A percentile compares a stretch with the other conserved stretches of the same genome.
Evolutionary conservation across 2,888 invertebrate genomes (phyloP).

Genomic region (Bugula neritina): DNA sequence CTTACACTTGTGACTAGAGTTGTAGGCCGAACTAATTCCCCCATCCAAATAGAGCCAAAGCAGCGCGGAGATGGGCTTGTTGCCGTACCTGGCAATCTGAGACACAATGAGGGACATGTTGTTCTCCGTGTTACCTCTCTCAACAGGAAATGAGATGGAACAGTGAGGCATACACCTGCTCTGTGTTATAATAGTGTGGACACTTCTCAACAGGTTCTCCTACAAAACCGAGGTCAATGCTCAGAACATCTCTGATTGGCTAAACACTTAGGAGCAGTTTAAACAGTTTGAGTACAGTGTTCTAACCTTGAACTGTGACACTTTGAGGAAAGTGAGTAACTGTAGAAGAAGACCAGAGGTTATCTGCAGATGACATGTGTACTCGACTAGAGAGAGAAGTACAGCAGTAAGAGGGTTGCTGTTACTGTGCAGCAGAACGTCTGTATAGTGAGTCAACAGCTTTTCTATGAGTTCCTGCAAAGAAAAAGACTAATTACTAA

Average conservation of each 20-base stretch:
- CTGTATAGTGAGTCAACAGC: too few species aligned
- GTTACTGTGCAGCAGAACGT: too few species aligned
- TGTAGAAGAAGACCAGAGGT: not conserved
- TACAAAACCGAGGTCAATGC: too few species aligned
- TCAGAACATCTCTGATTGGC: too few species aligned
- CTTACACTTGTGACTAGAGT: conserved; percentile 19
- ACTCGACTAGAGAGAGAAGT: conserved; percentile 1
- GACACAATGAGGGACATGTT: not conserved
- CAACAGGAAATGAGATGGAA: conserved; percentile 7
- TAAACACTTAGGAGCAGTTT: too few species aligned
- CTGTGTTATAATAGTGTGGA: conserved; percentile 4
- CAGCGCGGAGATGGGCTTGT: not conserved
- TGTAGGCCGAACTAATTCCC: not conserved
- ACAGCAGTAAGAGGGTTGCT: not conserved
- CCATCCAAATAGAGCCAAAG: conserved; percentile 22
- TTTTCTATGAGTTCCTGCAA: too few species aligned
- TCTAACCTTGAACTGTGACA: conserved; percentile 10
- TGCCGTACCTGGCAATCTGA: not conserved
- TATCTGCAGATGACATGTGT: not conserved
- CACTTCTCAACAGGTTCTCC: not conserved
- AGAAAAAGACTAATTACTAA: too few species aligned
- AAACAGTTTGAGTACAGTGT: too few species aligned
- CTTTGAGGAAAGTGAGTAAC: conserved; percentile 9
- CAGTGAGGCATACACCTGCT: conserved; percentile 7
- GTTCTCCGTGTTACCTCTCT: not conserved